Percentiles rank a stretch among this genome's conserved stretches.
Evolutionary conservation across 2,797 vertebrate species (phyloP).

Genomic region (Mus caroli): DNA sequence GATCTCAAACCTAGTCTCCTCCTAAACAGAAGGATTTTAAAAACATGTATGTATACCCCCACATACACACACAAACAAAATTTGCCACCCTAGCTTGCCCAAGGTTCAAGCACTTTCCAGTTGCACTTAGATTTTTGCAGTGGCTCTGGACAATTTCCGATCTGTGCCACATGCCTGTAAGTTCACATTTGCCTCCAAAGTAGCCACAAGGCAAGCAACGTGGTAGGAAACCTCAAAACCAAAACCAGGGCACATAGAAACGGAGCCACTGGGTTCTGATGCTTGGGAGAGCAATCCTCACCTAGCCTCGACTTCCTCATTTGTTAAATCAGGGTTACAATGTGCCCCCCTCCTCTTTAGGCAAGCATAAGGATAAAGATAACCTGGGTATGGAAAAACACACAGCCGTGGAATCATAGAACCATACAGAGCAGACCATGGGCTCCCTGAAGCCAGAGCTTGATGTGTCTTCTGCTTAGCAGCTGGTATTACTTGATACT

Average conservation of each 20-base stretch:
- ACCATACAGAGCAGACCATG: not conserved
- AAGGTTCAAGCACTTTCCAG: not conserved
- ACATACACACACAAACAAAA: not conserved
- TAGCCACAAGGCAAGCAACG: not conserved
- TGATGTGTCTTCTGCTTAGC: not conserved
- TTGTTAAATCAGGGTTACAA: not conserved
- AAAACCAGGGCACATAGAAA: not conserved
- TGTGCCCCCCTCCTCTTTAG: not conserved
- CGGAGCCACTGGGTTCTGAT: not conserved
- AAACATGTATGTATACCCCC: not conserved
- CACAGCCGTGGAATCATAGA: not conserved
- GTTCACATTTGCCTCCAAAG: not conserved
- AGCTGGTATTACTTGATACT: not conserved
- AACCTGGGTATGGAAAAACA: not conserved
- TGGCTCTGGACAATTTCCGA: not conserved
- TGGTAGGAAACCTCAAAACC: conserved; percentile 1
- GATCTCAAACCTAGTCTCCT: not conserved
- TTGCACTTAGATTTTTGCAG: not conserved
- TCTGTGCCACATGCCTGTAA: not conserved
- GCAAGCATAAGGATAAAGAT: not conserved
- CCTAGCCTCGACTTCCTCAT: not conserved
- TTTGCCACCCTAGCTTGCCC: not conserved
- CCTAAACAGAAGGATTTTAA: not conserved
- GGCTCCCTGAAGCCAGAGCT: not conserved
- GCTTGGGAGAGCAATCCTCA: not conserved